Evolutionary conservation across 2,888 invertebrate species (phyloP).

Genomic region (Polymixis lichenea): DNA sequence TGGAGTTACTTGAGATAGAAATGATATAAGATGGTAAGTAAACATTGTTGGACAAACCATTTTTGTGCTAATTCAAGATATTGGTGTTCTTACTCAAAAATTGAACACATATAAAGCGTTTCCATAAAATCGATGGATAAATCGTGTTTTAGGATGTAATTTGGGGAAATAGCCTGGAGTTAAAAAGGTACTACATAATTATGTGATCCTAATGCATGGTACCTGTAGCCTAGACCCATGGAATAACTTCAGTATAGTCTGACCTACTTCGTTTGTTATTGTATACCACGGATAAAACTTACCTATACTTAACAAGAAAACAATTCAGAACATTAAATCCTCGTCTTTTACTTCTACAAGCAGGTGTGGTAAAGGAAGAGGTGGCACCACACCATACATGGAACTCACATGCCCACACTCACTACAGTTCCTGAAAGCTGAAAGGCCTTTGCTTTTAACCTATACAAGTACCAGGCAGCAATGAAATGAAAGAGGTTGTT

Average conservation of each 20-base stretch:
- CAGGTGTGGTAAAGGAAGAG: background rate
- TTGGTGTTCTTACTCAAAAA: background rate
- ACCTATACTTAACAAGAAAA: background rate
- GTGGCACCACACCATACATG: conserved; percentile 12
- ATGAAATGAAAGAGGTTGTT: background rate
- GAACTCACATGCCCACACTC: conserved; percentile 65
- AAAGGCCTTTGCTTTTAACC: background rate
- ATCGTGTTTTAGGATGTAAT: background rate
- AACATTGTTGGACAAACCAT: background rate
- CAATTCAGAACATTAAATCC: background rate
- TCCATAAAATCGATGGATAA: background rate
- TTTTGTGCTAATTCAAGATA: background rate
- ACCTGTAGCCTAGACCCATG: too few relatives aligned
- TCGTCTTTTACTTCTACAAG: background rate
- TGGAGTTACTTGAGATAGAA: conserved; percentile 17
- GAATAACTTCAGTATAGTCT: background rate
- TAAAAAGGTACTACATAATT: background rate
- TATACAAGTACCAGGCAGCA: background rate
- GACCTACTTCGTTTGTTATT: background rate
- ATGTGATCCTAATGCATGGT: background rate
- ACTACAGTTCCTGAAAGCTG: conserved; percentile 75
- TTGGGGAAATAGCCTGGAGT: background rate
- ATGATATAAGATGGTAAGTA: conserved; percentile 9
- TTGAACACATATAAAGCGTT: background rate
- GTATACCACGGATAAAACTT: background rate